These are phyloP conservation scores for Uloborus diversus DNA, from an alignment of 1,140 invertebrate species.

Conservation along the genomic window DNA sequence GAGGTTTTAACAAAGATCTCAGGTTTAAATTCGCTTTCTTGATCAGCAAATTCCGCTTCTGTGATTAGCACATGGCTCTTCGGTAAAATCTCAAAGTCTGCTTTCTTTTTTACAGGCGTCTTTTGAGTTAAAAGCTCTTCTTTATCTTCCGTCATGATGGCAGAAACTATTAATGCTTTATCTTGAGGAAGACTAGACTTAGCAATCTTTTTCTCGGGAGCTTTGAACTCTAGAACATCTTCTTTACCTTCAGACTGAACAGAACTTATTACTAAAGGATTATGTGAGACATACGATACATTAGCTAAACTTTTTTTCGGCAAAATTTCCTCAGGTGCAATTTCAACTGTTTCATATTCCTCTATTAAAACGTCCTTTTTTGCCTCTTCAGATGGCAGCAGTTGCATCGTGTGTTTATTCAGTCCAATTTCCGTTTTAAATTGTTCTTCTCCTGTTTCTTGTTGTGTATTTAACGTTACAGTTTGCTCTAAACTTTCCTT, in stretches of 20 bases:
- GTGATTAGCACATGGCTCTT: conserved; percentile 28
- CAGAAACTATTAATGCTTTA: conserved; percentile 31
- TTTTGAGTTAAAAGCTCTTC: conserved; percentile 6
- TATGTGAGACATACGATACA: conserved; percentile 23
- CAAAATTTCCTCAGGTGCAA: conserved; percentile 3
- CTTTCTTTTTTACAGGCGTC: neutral
- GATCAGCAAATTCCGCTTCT: conserved; percentile 17
- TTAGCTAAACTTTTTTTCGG: conserved; percentile 15
- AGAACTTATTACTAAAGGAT: conserved; percentile 15
- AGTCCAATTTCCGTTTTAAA: neutral
- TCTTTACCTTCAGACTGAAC: conserved; percentile 38
- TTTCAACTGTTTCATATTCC: conserved; percentile 46
- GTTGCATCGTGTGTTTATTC: neutral
- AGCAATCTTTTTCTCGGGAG: conserved; percentile 10
- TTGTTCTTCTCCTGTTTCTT: conserved; percentile 15
- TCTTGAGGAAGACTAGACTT: neutral
- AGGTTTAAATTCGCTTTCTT: neutral
- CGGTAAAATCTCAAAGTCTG: conserved; percentile 7
- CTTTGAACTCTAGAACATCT: neutral
- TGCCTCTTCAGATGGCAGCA: neutral
- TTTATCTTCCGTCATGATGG: neutral
- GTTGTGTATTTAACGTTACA: neutral
- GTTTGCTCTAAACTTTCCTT: neutral
- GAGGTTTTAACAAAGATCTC: neutral
- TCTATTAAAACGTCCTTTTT: conserved; percentile 20